A percentile compares a stretch with the other conserved stretches of the same genome.
Conservation (phyloP, 2,888 invertebrate genomes). For the Amblyjoppa proteus region DNA sequence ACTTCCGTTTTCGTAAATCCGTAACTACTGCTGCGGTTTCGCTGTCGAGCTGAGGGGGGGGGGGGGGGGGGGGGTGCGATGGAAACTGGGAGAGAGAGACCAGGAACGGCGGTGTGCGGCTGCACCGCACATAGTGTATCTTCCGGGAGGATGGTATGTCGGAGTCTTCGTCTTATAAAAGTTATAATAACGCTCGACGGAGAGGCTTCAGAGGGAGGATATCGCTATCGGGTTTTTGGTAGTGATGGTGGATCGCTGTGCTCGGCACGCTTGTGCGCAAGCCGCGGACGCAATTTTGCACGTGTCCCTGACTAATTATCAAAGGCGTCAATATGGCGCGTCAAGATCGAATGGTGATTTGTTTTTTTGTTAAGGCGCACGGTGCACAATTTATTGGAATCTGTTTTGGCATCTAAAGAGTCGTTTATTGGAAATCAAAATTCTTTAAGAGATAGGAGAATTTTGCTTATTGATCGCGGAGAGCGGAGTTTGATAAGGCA, state of each 20-base stretch:
- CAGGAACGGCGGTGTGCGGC: background rate
- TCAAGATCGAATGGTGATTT: background rate
- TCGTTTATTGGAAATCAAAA: background rate
- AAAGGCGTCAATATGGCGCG: background rate
- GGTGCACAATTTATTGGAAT: background rate
- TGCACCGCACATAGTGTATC: background rate
- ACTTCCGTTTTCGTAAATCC: constrained; percentile 42
- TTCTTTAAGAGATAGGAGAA: background rate
- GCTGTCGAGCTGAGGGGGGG: background rate
- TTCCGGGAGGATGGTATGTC: background rate
- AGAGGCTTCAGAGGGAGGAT: background rate
- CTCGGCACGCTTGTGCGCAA: background rate
- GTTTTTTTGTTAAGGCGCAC: background rate
- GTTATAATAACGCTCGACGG: background rate
- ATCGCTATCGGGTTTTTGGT: background rate
- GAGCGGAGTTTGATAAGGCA: background rate
- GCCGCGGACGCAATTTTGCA: background rate
- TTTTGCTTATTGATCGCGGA: no score
- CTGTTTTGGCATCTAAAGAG: background rate
- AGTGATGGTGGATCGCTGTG: background rate
- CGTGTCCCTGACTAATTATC: background rate
- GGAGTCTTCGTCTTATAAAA: background rate
- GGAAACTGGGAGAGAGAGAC: background rate
- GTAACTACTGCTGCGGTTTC: constrained; percentile 31
- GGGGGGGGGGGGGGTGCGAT: background rate